These are phyloP conservation scores for Blastobasis lacticolella DNA, from an alignment of 2,888 invertebrate species.

Conservation along the genomic window DNA sequence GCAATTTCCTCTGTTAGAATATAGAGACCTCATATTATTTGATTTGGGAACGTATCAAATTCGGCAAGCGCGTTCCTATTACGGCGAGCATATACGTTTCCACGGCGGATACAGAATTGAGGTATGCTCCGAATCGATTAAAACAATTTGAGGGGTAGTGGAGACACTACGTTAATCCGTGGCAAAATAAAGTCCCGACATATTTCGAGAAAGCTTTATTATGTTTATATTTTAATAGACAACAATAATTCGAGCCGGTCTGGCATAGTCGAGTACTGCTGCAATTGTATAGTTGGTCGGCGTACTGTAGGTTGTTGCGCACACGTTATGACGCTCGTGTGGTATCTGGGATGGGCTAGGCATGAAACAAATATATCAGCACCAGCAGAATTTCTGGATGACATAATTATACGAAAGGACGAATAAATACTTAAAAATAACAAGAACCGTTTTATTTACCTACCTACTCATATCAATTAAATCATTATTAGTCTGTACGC, in stretches of 20 bases:
- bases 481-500: no score
- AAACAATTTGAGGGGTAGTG: not conserved
- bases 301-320: slow-evolving; percentile 15
- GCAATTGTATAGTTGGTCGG: slow-evolving; percentile 14
- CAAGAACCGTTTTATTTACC: no score
- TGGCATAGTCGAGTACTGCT: slow-evolving; percentile 8
- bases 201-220: not conserved
- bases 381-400: not conserved
- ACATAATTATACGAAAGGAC: not conserved
- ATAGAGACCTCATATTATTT: not conserved
- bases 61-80: slow-evolving; percentile 13
- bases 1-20: not conserved
- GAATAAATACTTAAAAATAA: no score
- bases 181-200: not conserved
- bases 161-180: not conserved
- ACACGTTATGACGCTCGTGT: slow-evolving; percentile 12
- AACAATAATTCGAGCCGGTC: not conserved
- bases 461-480: no score
- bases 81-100: slow-evolving; percentile 11
- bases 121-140: not conserved
- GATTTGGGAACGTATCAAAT: slow-evolving; percentile 10
- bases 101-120: not conserved
- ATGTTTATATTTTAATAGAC: no score
- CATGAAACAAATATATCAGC: not conserved
- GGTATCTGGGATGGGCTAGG: not conserved